These are phyloP conservation scores for Bacillus rossius DNA, from an alignment of 1,140 invertebrate species.

Conservation along the genomic window DNA sequence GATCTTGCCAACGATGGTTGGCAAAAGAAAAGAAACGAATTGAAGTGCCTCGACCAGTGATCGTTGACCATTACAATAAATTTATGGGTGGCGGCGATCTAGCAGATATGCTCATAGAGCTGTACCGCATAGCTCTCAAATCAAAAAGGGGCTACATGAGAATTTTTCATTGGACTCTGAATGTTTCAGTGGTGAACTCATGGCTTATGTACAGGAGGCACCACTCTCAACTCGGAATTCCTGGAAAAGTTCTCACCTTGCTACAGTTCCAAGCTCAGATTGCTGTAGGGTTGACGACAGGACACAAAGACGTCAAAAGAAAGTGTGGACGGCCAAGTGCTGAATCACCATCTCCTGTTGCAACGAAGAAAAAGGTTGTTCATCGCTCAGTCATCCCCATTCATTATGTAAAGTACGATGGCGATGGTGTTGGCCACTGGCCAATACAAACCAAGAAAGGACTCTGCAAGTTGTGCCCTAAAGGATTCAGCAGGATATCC, in stretches of 20 bases:
- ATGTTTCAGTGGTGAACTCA: slow-evolving; percentile 32
- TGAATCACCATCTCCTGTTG: background rate
- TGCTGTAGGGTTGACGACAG: background rate
- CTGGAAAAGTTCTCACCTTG: slow-evolving; percentile 23
- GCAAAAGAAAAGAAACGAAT: slow-evolving; percentile 30
- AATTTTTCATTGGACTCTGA: slow-evolving; percentile 43
- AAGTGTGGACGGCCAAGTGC: background rate
- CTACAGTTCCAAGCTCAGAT: slow-evolving; percentile 29
- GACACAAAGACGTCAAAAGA: background rate
- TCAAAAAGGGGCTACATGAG: slow-evolving; percentile 40
- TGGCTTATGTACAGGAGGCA: slow-evolving; percentile 25
- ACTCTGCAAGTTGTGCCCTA: slow-evolving; percentile 23
- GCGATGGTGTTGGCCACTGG: slow-evolving; percentile 1
- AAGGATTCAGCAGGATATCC: background rate
- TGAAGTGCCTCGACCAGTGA: slow-evolving; percentile 36
- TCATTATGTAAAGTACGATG: background rate
- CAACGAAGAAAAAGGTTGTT: background rate
- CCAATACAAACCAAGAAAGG: slow-evolving; percentile 22
- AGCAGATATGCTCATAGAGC: slow-evolving; percentile 41
- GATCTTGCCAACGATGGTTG: slow-evolving; percentile 29
- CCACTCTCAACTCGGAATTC: slow-evolving; percentile 3
- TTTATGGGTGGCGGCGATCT: slow-evolving; percentile 36
- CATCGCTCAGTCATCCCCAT: background rate
- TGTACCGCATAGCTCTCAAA: slow-evolving; percentile 34
- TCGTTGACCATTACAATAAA: slow-evolving; percentile 40